phyloP scores from a whole-genome alignment of 1,140 invertebrate genomes.

The Melitaea cinxia region DNA sequence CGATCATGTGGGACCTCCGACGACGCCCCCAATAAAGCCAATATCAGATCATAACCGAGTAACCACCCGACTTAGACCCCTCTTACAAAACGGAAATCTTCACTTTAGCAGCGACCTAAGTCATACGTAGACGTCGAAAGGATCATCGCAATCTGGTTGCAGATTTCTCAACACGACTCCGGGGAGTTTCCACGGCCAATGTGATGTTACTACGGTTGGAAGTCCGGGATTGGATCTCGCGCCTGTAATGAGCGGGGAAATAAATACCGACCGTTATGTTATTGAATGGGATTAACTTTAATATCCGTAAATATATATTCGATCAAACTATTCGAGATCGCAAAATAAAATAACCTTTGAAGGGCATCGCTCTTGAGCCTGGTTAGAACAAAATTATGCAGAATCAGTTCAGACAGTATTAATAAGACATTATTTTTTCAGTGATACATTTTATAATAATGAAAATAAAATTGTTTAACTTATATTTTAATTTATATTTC shows the following conservation, averaged over 20 bases:
- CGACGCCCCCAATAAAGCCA: constrained; percentile 46
- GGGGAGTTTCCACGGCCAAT: constrained; percentile 53
- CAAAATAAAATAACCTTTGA: constrained; percentile 5
- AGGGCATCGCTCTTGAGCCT: background rate
- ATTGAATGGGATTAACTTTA: constrained; percentile 48
- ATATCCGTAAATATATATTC: constrained; percentile 24
- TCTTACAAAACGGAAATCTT: constrained; percentile 1
- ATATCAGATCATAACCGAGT: constrained; percentile 45
- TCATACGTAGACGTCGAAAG: constrained; percentile 1
- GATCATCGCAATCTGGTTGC: constrained; percentile 16
- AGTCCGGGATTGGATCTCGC: constrained; percentile 52
- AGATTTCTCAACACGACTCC: constrained; percentile 46
- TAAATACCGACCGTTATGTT: constrained; percentile 56
- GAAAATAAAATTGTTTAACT: no score
- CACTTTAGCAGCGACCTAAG: background rate
- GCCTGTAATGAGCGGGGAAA: constrained; percentile 56
- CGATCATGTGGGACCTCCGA: constrained; percentile 42
- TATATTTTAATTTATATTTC: no score
- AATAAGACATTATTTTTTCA: background rate
- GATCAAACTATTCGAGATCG: background rate
- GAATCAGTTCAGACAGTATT: background rate
- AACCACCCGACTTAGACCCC: constrained; percentile 31
- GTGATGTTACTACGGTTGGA: constrained; percentile 39
- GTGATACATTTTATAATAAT: no score
- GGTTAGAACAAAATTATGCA: background rate